These are phyloP conservation scores for Alosa alosa DNA, from an alignment of 2,113 vertebrate genomes.

Conservation along the genomic window DNA sequence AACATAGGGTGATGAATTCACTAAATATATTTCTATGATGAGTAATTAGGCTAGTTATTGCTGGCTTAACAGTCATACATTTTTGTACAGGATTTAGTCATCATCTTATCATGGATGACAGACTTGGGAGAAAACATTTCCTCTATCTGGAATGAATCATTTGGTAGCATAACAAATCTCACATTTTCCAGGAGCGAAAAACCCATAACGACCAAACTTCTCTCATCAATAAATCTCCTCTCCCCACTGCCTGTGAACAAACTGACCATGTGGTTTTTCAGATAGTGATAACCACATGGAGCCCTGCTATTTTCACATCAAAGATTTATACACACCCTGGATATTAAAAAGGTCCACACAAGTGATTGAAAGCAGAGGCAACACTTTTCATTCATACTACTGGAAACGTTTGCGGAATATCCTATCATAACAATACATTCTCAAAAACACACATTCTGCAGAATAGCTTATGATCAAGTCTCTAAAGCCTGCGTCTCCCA, in stretches of 20 bases:
- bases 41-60: too few relatives aligned
- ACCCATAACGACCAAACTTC: background rate
- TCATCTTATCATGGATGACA: background rate
- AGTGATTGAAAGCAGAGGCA: background rate
- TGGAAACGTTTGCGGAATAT: background rate
- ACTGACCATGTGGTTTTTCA: background rate
- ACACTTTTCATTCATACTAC: background rate
- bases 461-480: background rate
- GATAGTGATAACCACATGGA: background rate
- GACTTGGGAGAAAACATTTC: background rate
- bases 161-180: background rate
- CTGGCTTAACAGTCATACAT: too few relatives aligned
- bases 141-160: background rate
- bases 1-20: too few relatives aligned
- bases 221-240: background rate
- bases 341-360: background rate
- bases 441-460: background rate
- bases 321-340: background rate
- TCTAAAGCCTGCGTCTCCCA: background rate
- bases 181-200: background rate
- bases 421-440: background rate
- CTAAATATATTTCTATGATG: too few relatives aligned
- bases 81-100: too few relatives aligned
- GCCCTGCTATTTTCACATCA: background rate
- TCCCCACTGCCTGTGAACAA: background rate